phyloP scores from a whole-genome alignment of 2,113 vertebrate genomes.

The Scophthalmus maximus region DNA sequence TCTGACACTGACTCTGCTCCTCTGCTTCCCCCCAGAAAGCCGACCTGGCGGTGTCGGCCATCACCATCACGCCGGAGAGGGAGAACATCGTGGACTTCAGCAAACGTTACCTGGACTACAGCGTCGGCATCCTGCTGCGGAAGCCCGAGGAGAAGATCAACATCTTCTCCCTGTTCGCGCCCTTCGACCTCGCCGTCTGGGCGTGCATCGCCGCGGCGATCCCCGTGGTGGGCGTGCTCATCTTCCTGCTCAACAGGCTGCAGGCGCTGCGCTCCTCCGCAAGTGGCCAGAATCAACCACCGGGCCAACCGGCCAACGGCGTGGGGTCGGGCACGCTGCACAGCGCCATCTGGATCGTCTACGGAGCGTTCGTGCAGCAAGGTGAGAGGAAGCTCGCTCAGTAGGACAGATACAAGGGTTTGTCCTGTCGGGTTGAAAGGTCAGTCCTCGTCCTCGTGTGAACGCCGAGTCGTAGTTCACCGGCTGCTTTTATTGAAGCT shows the following conservation, averaged over 20 bases:
- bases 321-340: constrained; percentile 88
- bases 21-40: constrained; percentile 87
- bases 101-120: constrained; percentile 99
- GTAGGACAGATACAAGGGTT: too few species aligned
- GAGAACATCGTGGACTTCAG: constrained; percentile 98
- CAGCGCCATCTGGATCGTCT: constrained; percentile 97
- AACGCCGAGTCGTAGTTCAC: too few species aligned
- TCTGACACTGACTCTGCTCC: too few species aligned
- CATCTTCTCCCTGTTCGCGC: constrained; percentile 97
- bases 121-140: constrained; percentile 92
- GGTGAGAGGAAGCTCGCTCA: constrained; percentile 83
- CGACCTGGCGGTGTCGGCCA: constrained; percentile 94
- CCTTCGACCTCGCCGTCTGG: constrained; percentile 97
- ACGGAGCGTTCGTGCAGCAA: constrained; percentile 97
- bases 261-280: constrained; percentile 84
- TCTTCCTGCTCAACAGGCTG: constrained; percentile 95
- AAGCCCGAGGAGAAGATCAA: constrained; percentile 97
- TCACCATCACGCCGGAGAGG: constrained; percentile 95
- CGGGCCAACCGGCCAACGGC: constrained; percentile 69
- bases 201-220: constrained; percentile 95
- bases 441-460: too few species aligned
- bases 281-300: constrained; percentile 79
- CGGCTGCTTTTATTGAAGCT: too few species aligned
- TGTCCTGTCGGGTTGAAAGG: too few species aligned
- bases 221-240: constrained; percentile 93